Conservation (phyloP, 2,797 vertebrate genomes). For the Paratrypauchen microcephalus region DNA sequence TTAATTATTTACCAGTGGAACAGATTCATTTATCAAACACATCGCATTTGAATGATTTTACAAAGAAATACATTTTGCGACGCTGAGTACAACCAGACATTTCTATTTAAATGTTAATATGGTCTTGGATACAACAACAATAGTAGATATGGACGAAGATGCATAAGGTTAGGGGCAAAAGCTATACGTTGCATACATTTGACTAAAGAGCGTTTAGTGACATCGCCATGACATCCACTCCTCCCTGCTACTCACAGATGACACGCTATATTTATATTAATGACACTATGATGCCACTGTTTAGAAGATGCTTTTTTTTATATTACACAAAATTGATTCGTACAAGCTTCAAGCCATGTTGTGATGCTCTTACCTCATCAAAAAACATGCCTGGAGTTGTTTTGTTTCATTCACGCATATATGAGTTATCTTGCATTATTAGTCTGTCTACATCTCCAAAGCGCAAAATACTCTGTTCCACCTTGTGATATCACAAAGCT, state of each 20-base stretch:
- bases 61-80: slow-evolving; percentile 32
- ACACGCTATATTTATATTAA: slow-evolving; percentile 25
- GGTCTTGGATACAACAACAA: slow-evolving; percentile 10
- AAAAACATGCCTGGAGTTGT: too few relatives aligned
- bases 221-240: slow-evolving; percentile 4
- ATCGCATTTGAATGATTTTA: slow-evolving; percentile 41
- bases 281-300: slow-evolving; percentile 15
- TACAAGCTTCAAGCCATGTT: too few relatives aligned
- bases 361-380: too few relatives aligned
- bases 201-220: slow-evolving; percentile 10
- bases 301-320: background rate
- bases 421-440: too few relatives aligned
- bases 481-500: too few relatives aligned
- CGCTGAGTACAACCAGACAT: slow-evolving; percentile 26
- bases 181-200: too few relatives aligned
- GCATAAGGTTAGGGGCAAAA: slow-evolving; percentile 5
- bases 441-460: too few relatives aligned
- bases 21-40: slow-evolving; percentile 49
- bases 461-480: too few relatives aligned
- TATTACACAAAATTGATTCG: too few relatives aligned
- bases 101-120: slow-evolving; percentile 67
- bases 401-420: too few relatives aligned
- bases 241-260: slow-evolving; percentile 29
- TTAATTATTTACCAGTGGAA: slow-evolving; percentile 36
- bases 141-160: slow-evolving; percentile 12